These are phyloP conservation scores for Ceriagrion tenellum DNA, from an alignment of 2,888 invertebrate species.

Conservation along the genomic window DNA sequence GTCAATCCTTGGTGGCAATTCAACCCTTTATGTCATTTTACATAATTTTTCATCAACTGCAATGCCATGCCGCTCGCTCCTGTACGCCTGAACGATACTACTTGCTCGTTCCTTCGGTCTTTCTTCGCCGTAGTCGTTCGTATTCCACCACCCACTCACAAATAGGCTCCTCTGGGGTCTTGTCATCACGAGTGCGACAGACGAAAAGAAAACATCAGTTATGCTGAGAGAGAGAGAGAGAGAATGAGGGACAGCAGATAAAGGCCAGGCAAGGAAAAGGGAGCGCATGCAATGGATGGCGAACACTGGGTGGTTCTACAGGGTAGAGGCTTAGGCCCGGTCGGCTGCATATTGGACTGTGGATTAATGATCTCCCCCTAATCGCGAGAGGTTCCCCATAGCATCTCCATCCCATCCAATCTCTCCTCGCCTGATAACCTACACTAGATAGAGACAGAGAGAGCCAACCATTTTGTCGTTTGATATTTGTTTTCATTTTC, in stretches of 20 bases:
- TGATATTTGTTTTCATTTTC: slow-evolving; percentile 32
- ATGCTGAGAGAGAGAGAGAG: not conserved
- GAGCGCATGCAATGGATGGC: not conserved
- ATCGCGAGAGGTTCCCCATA: not conserved
- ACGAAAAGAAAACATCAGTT: not conserved
- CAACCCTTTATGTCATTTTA: too few relatives aligned
- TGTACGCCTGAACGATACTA: too few relatives aligned
- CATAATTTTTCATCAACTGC: too few relatives aligned
- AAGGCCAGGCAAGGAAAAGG: not conserved
- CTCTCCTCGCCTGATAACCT: not conserved
- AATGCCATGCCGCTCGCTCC: too few relatives aligned
- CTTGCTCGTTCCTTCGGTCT: too few relatives aligned
- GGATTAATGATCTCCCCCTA: slow-evolving; percentile 22
- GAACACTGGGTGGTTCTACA: not conserved
- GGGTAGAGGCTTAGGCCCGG: not conserved
- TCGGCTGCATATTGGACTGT: slow-evolving; percentile 13
- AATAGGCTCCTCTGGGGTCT: not conserved
- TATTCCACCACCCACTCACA: not conserved
- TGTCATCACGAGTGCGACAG: not conserved
- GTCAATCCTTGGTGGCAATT: too few relatives aligned
- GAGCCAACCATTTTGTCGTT: slow-evolving; percentile 15
- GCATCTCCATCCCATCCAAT: not conserved
- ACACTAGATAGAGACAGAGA: not conserved
- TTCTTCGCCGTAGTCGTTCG: not conserved
- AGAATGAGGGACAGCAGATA: too few relatives aligned